Percentiles rank a stretch among this genome's conserved stretches.
Evolutionary conservation across 2,113 vertebrate species (phyloP).

Genomic region (Marmota monax): DNA sequence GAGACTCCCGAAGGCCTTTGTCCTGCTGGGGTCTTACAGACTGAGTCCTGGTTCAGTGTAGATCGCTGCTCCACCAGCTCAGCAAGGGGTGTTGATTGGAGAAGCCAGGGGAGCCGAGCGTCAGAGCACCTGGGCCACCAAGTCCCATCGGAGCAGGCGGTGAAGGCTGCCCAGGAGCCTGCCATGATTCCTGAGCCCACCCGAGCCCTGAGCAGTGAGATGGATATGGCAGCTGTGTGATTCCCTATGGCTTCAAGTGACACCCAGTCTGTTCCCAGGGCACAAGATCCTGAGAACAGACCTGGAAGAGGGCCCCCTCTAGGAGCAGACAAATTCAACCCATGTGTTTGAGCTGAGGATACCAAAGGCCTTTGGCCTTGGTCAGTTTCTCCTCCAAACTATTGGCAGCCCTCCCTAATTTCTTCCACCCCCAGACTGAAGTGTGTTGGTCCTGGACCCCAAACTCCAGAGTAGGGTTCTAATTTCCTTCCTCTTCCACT

Average conservation of each 20-base stretch:
- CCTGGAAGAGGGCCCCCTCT: not conserved
- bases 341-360: not conserved
- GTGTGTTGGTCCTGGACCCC: not conserved
- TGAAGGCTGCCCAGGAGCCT: not conserved
- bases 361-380: not conserved
- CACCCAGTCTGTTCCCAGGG: not conserved
- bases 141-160: not conserved
- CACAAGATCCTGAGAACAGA: not conserved
- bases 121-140: not conserved
- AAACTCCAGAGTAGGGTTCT: not conserved
- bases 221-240: accelerated
- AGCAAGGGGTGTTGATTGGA: not conserved
- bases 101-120: not conserved
- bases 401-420: not conserved
- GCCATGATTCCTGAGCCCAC: accelerated
- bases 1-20: not conserved
- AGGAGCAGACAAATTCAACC: not conserved
- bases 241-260: not conserved
- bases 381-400: not conserved
- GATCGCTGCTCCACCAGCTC: not conserved
- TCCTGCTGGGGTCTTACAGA: not conserved
- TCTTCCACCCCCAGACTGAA: not conserved
- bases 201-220: not conserved
- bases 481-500: slow-evolving; percentile 19
- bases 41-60: not conserved